Percentiles rank a stretch among this genome's conserved stretches.
These are phyloP conservation scores for Murina feae DNA, from an alignment of 2,113 vertebrate genomes.

Conservation along the genomic window DNA sequence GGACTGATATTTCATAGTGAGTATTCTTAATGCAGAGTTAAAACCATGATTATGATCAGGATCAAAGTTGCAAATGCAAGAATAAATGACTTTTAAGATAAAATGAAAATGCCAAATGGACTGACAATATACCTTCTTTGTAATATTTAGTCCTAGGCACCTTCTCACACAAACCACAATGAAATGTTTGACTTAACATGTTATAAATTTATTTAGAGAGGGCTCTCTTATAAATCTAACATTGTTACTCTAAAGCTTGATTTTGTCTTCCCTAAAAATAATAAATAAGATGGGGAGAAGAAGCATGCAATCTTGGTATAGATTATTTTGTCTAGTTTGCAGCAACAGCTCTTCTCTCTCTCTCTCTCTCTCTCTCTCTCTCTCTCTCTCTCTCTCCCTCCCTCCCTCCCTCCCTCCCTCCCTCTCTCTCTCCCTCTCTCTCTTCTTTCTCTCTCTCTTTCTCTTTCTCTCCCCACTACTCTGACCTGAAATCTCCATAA, in stretches of 20 bases:
- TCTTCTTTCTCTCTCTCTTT: too few relatives aligned
- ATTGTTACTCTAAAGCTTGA: not conserved
- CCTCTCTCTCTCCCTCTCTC: too few relatives aligned
- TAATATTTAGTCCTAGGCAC: not conserved
- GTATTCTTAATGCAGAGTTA: not conserved
- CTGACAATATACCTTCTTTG: not conserved
- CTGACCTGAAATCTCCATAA: not conserved
- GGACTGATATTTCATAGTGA: not conserved
- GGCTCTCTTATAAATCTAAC: not conserved
- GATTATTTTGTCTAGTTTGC: not conserved
- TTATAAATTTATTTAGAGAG: not conserved
- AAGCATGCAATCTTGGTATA: not conserved
- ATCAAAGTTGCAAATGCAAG: conserved; percentile 11
- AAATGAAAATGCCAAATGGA: not conserved
- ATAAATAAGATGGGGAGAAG: not conserved
- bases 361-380: not conserved
- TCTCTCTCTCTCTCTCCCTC: not conserved
- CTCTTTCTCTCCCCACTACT: not conserved
- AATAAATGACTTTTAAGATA: not conserved
- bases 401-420: too few relatives aligned
- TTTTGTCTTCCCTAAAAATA: not conserved
- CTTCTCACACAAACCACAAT: not conserved
- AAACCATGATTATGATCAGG: not conserved
- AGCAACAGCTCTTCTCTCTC: not conserved
- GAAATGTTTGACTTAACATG: not conserved